phyloP scores from a whole-genome alignment of 1,140 invertebrate genomes.

The Saccostrea echinata region DNA sequence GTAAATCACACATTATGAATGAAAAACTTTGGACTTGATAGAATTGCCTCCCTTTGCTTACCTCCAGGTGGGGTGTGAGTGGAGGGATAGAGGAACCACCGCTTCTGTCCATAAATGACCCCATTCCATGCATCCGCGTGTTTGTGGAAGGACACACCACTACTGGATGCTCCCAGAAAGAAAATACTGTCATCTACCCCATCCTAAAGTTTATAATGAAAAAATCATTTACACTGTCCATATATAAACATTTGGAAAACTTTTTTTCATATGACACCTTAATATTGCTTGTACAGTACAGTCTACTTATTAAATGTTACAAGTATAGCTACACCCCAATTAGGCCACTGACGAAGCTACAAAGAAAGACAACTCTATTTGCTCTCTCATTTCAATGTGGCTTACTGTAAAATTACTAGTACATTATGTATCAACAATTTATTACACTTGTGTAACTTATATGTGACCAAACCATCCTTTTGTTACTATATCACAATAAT shows the following conservation, averaged over 20 bases:
- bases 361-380: too few relatives aligned
- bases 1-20: not conserved
- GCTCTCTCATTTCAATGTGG: too few relatives aligned
- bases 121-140: slow-evolving; percentile 79
- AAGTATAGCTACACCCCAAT: too few relatives aligned
- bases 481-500: too few relatives aligned
- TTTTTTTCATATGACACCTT: too few relatives aligned
- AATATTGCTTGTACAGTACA: too few relatives aligned
- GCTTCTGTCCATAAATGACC: slow-evolving; percentile 74
- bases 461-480: too few relatives aligned
- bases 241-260: not conserved
- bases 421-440: too few relatives aligned
- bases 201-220: slow-evolving; percentile 56
- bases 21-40: not conserved
- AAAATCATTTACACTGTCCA: not conserved
- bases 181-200: slow-evolving; percentile 74
- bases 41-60: slow-evolving; percentile 50
- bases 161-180: slow-evolving; percentile 74
- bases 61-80: slow-evolving; percentile 75
- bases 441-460: too few relatives aligned
- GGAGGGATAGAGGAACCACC: slow-evolving; percentile 76
- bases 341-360: too few relatives aligned
- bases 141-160: slow-evolving; percentile 76
- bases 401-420: too few relatives aligned
- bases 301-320: too few relatives aligned